Evolutionary conservation across 53 echinoderm and acorn worm genomes (phyloP), one percentile per base, ranked within the genome.

Genomic region (Holothuria leucospilota): DNA sequence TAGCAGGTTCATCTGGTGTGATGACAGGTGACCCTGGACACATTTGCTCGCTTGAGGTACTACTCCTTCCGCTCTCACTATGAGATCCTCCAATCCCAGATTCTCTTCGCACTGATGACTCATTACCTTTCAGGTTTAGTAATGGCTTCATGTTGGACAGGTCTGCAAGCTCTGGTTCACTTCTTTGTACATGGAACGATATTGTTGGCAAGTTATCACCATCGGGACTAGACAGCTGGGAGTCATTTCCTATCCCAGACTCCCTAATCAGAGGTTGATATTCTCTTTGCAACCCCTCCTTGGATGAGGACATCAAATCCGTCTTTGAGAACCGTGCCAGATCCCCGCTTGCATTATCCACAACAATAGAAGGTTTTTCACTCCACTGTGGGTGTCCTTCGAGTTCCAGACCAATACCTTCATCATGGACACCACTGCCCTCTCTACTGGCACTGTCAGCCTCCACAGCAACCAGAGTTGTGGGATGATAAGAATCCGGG

Each of bases 401-500:
- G 67, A 93, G 87, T 34, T 95, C 93, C 82, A 95, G 87, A 66
- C 95, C 91, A 51, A 95, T 93, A 4, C 95, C 95, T 42, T 95
- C 95, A 26, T 93, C 95, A 13, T 91, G 85, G 67, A 89, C 81
- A 21, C 23, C 85, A 86, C n/a, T 72, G 73, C 39, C 59, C 39
- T 73, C 73, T 34, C 80, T 80, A 20, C 59, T 29, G 80, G 34
- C 56, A 28, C 6, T 26, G 28, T 60, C 61, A 26, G 80, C 61
- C 29, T 80, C 80, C 6, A 60, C 52, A 21, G 29, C 29, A 59
- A 80, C 59, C 14, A 27, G 5, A 12, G 60, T 80, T 21, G 80
- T 58, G 26, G 30, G 52, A 29, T 30, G 30, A 11, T 21, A 58
- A 62, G 38, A 25, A 13, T 80, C 80, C 2, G 80, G 80, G 26